A percentile compares a stretch with the other conserved stretches of the same genome.
Evolutionary conservation across 2,113 vertebrate genomes (phyloP).

Genomic region (Crypturellus undulatus): DNA sequence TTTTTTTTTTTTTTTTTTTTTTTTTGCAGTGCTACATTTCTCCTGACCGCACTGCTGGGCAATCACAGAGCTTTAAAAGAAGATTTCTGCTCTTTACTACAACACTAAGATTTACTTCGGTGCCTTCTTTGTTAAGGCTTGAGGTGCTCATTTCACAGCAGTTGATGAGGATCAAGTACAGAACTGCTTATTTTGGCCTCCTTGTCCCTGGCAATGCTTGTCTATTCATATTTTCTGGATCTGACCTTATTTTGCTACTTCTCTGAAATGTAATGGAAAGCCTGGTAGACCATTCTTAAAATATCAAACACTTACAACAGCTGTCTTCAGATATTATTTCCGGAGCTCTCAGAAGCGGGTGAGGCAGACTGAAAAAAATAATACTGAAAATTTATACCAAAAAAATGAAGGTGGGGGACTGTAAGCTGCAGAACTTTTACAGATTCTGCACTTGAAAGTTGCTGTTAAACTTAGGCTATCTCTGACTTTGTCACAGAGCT

Average conservation of each 20-base stretch:
- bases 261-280: background rate
- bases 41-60: background rate
- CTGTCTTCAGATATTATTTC: background rate
- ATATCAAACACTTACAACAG: background rate
- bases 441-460: background rate
- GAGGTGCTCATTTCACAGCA: background rate
- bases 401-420: background rate
- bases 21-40: background rate
- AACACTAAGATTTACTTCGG: background rate
- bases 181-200: background rate
- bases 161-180: background rate
- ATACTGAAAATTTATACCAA: background rate
- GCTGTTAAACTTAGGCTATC: background rate
- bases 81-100: background rate
- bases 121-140: background rate
- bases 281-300: background rate
- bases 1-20: background rate
- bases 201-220: background rate
- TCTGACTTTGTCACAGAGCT: background rate
- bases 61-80: background rate
- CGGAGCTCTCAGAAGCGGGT: background rate
- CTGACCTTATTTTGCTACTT: background rate
- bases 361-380: background rate
- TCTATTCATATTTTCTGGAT: slow-evolving; percentile 2
- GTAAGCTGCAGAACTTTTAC: background rate